A percentile compares a stretch with the other conserved stretches of the same genome.
Evolutionary conservation across 2,888 invertebrate species (phyloP).

Genomic region (Leucophenga maculata): DNA sequence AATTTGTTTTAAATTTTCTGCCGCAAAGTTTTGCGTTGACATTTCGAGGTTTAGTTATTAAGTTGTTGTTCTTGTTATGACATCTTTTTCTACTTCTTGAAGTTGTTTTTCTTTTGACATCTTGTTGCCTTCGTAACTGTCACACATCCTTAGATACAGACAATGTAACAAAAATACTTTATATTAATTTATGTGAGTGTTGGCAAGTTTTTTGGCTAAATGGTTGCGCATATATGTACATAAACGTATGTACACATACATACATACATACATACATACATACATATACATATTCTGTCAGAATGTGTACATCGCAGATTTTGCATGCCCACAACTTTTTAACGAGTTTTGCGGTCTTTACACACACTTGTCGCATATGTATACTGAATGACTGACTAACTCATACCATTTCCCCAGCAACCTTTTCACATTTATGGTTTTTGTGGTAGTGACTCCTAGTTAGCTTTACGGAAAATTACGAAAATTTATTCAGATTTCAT

Average conservation of each 20-base stretch:
- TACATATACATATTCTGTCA: neutral
- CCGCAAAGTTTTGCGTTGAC: conserved; percentile 14
- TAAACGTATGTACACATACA: neutral
- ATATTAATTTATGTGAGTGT: neutral
- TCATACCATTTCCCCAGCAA: too few species aligned
- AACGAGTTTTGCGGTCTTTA: conserved; percentile 14
- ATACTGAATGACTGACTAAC: too few species aligned
- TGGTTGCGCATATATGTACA: too few species aligned
- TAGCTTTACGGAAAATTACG: too few species aligned
- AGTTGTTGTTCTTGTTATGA: neutral
- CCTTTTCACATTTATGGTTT: too few species aligned
- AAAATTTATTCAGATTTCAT: too few species aligned
- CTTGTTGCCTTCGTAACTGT: conserved; percentile 5
- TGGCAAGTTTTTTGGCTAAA: too few species aligned
- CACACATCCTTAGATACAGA: neutral
- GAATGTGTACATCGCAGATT: conserved; percentile 15
- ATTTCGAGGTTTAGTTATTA: conserved; percentile 10
- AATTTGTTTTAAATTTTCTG: conserved; percentile 25
- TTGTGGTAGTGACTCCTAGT: too few species aligned
- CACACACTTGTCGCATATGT: neutral
- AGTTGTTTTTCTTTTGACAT: neutral
- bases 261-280: neutral
- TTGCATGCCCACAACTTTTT: conserved; percentile 21
- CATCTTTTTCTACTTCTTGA: conserved; percentile 3
- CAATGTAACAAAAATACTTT: neutral